phyloP scores from a whole-genome alignment of 2,113 vertebrate genomes.

The Nothoprocta pentlandii region DNA sequence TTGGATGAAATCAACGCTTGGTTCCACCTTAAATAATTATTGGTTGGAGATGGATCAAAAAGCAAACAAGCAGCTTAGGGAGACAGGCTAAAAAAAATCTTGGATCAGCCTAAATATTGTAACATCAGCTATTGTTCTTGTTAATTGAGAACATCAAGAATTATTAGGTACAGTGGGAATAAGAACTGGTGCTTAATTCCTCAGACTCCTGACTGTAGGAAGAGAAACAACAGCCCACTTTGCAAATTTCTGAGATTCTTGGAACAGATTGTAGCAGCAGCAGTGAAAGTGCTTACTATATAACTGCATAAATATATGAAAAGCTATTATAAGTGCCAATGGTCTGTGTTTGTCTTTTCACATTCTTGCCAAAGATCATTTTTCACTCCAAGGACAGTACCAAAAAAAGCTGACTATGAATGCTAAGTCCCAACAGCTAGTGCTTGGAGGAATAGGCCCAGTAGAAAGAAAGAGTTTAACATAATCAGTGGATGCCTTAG shows the following conservation, averaged over 20 bases:
- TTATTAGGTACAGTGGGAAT: constrained; percentile 41
- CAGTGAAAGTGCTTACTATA: constrained; percentile 52
- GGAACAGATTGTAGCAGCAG: constrained; percentile 29
- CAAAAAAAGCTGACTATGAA: constrained; percentile 45
- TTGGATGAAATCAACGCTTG: background rate
- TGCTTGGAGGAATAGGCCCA: background rate
- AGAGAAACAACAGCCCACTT: constrained; percentile 22
- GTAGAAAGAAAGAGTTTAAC: constrained; percentile 20
- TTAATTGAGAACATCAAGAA: constrained; percentile 36
- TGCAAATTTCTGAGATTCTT: constrained; percentile 58
- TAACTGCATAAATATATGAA: constrained; percentile 12
- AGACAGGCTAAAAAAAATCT: background rate
- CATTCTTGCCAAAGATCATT: constrained; percentile 46
- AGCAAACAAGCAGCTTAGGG: background rate
- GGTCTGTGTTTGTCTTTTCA: constrained; percentile 42
- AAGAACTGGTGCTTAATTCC: constrained; percentile 34
- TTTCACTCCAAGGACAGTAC: constrained; percentile 54
- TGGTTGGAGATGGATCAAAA: background rate
- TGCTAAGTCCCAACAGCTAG: constrained; percentile 7
- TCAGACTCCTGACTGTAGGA: constrained; percentile 26
- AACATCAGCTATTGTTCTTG: constrained; percentile 22
- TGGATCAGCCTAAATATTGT: constrained; percentile 33
- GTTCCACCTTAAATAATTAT: background rate
- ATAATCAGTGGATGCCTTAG: background rate
- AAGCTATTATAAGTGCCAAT: constrained; percentile 26